Evolutionary conservation across 2,888 invertebrate species (phyloP).

Genomic region (Iphiclides podalirius): DNA sequence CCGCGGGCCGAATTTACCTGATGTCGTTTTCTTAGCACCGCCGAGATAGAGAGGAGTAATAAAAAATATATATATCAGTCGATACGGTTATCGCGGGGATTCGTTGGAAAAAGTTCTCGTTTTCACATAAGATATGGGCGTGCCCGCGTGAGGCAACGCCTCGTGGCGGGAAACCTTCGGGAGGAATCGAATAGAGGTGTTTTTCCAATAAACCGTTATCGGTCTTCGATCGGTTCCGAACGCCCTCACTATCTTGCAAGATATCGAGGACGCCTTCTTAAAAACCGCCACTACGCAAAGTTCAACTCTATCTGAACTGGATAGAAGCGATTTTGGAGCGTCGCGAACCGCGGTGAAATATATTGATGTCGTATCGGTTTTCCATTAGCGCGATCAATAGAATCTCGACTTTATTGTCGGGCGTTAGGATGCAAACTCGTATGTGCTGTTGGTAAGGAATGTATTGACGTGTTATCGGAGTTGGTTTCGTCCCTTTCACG

Average conservation of each 20-base stretch:
- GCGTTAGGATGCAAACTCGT: constrained; percentile 45
- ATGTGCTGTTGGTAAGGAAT: constrained; percentile 59
- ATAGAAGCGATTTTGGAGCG: constrained; percentile 47
- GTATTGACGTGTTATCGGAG: constrained; percentile 80
- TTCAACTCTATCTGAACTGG: constrained; percentile 43
- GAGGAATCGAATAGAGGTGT: constrained; percentile 63
- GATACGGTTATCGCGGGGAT: constrained; percentile 51
- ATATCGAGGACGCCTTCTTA: constrained; percentile 79
- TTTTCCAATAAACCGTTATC: constrained; percentile 72
- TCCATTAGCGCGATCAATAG: constrained; percentile 58
- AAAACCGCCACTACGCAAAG: constrained; percentile 43
- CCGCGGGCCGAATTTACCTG: constrained; percentile 28
- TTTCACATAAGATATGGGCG: constrained; percentile 74
- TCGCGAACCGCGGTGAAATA: constrained; percentile 56
- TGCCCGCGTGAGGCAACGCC: constrained; percentile 65
- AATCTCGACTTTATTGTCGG: constrained; percentile 43
- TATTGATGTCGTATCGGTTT: constrained; percentile 80
- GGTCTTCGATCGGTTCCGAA: constrained; percentile 74
- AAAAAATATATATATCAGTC: constrained; percentile 47
- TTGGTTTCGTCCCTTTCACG: constrained; percentile 64
- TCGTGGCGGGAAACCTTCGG: constrained; percentile 56
- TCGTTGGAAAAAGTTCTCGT: constrained; percentile 52
- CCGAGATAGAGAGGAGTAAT: constrained; percentile 24
- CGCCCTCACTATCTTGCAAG: constrained; percentile 79
- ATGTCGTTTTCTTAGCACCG: too few relatives aligned